A percentile compares a stretch with the other conserved stretches of the same genome.
Conservation (phyloP, 2,888 invertebrate genomes). For the Drosophila siamana region DNA sequence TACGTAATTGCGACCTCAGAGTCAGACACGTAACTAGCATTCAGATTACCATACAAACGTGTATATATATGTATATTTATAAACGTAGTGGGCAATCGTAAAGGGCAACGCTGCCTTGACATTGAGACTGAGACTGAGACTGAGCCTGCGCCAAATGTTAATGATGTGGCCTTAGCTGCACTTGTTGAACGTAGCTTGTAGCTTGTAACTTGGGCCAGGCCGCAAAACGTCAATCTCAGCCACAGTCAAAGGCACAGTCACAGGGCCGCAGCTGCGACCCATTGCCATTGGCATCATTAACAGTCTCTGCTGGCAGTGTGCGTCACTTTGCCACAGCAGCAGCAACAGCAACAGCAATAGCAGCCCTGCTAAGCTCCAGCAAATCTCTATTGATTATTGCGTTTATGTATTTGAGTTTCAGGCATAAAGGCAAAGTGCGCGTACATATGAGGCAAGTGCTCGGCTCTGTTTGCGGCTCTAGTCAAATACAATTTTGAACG, state of each 20-base stretch:
- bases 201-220: constrained; percentile 27
- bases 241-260: constrained; percentile 1
- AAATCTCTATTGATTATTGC: constrained; percentile 77
- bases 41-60: neutral
- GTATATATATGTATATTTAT: neutral
- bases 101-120: constrained; percentile 51
- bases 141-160: constrained; percentile 66
- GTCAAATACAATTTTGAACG: constrained; percentile 36
- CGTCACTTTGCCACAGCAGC: constrained; percentile 8
- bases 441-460: constrained; percentile 1
- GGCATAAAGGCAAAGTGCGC: constrained; percentile 35
- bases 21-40: constrained; percentile 11
- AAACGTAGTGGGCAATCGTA: neutral
- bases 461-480: neutral
- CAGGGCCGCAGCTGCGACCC: neutral
- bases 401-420: constrained; percentile 56
- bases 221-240: constrained; percentile 43
- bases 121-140: constrained; percentile 54
- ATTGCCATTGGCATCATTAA: constrained; percentile 29
- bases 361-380: constrained; percentile 41
- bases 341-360: too few species aligned
- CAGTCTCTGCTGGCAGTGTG: constrained; percentile 32
- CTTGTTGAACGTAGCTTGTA: constrained; percentile 61
- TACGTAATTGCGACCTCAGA: constrained; percentile 39
- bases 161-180: constrained; percentile 75